phyloP scores from a whole-genome alignment of 2,113 vertebrate genomes.

The Catharus bicknelli region DNA sequence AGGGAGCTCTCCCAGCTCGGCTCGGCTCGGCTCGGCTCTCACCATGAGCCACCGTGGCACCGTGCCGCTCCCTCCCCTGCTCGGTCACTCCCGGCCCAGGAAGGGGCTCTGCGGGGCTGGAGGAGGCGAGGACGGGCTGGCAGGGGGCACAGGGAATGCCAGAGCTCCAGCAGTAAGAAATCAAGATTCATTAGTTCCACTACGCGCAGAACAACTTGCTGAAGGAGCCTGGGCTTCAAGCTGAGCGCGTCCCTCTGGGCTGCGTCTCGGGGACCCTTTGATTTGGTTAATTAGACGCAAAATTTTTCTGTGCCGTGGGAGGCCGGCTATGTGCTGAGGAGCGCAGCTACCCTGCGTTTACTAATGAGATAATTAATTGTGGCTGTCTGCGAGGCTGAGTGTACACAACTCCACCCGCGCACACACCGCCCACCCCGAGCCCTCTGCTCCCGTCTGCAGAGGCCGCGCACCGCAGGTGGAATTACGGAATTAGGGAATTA shows the following conservation, averaged over 20 bases:
- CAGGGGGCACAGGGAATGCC: not conserved
- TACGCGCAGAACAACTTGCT: fast-evolving
- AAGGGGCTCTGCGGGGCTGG: not conserved
- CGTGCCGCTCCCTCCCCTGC: not conserved
- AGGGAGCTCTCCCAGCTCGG: not conserved
- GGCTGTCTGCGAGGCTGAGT: conserved; percentile 23
- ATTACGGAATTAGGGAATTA: no score
- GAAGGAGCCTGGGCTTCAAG: not conserved
- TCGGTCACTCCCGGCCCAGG: fast-evolving
- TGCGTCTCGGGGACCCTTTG: not conserved
- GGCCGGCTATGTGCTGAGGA: conserved; percentile 16
- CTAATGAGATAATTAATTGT: conserved; percentile 45
- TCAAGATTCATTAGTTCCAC: conserved; percentile 3
- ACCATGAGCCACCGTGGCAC: not conserved
- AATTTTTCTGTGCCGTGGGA: conserved; percentile 30
- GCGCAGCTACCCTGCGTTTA: not conserved
- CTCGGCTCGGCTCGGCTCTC: not conserved
- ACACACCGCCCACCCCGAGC: not conserved
- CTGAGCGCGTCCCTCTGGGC: not conserved
- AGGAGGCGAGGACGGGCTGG: not conserved
- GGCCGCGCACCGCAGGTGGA: not conserved
- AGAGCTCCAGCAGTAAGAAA: not conserved
- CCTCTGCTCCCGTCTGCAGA: not conserved
- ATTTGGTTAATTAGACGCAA: conserved; percentile 10
- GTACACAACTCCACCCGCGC: conserved; percentile 10